These are phyloP conservation scores for Tipula unca DNA, from an alignment of 2,888 invertebrate genomes.

Conservation along the genomic window DNA sequence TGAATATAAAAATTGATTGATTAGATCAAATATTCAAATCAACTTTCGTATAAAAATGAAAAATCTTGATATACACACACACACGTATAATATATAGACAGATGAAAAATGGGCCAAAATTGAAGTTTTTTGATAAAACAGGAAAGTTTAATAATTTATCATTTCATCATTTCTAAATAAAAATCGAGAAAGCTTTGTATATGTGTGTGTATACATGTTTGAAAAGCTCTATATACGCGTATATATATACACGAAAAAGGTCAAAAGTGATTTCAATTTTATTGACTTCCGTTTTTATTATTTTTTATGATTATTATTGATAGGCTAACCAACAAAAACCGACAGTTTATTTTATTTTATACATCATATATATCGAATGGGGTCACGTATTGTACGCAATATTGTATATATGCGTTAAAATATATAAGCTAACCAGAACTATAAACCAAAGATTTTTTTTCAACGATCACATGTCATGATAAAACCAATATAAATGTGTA, in stretches of 20 bases:
- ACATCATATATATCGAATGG: not conserved
- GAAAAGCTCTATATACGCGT: not conserved
- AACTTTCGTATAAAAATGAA: not conserved
- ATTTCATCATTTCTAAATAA: not conserved
- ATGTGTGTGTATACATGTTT: not conserved
- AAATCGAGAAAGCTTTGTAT: not conserved
- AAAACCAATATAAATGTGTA: not conserved
- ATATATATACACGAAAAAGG: not conserved
- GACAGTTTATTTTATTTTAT: not conserved
- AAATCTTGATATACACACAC: not conserved
- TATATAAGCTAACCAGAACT: not conserved
- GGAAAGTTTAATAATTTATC: not conserved
- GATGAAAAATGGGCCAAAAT: not conserved
- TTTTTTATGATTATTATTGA: not conserved
- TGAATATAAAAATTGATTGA: not conserved
- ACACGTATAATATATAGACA: too few relatives aligned
- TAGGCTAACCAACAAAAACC: not conserved
- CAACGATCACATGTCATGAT: not conserved
- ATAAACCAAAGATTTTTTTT: not conserved
- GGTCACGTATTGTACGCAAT: not conserved
- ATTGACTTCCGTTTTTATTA: not conserved
- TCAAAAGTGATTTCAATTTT: not conserved
- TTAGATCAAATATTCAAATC: conserved; percentile 8
- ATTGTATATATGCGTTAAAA: not conserved
- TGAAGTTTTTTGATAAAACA: not conserved